Conservation (phyloP, 2,113 vertebrate genomes). For the Echinops telfairi region DNA sequence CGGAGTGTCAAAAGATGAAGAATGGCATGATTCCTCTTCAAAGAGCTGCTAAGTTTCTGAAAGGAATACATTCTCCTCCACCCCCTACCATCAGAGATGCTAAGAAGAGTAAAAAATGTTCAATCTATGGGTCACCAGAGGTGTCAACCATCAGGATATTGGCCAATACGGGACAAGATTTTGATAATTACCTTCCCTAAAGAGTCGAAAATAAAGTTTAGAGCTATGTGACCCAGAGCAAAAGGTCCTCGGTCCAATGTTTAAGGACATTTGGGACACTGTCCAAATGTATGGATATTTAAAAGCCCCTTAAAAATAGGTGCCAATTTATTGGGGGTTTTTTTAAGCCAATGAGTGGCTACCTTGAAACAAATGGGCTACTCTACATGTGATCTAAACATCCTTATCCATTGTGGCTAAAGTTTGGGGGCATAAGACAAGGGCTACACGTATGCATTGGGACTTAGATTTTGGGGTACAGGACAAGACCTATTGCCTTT, state of each 20-base stretch:
- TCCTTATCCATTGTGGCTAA: not conserved
- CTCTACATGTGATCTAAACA: not conserved
- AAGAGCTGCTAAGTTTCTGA: slow-evolving; percentile 67
- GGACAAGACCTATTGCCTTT: no score
- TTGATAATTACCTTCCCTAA: slow-evolving; percentile 65
- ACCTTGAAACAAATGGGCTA: not conserved
- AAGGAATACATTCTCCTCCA: slow-evolving; percentile 54
- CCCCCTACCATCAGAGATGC: slow-evolving; percentile 62
- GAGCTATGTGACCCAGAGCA: slow-evolving; percentile 57
- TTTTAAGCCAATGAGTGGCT: not conserved
- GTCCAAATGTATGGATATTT: slow-evolving; percentile 1
- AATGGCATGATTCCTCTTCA: slow-evolving; percentile 72
- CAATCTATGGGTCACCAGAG: slow-evolving; percentile 68
- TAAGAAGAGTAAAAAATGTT: slow-evolving; percentile 61
- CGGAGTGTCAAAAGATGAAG: slow-evolving; percentile 75
- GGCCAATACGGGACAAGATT: slow-evolving; percentile 60
- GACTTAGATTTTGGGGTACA: not conserved
- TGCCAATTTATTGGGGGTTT: not conserved
- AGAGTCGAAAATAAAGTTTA: slow-evolving; percentile 37
- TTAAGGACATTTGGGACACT: slow-evolving; percentile 27
- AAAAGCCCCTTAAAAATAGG: slow-evolving; percentile 30
- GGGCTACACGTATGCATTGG: not conserved
- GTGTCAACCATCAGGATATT: slow-evolving; percentile 35
- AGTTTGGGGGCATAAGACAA: not conserved
- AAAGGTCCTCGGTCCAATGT: slow-evolving; percentile 53